phyloP scores from a whole-genome alignment of 2,888 invertebrate species.

The Therioaphis trifolii region DNA sequence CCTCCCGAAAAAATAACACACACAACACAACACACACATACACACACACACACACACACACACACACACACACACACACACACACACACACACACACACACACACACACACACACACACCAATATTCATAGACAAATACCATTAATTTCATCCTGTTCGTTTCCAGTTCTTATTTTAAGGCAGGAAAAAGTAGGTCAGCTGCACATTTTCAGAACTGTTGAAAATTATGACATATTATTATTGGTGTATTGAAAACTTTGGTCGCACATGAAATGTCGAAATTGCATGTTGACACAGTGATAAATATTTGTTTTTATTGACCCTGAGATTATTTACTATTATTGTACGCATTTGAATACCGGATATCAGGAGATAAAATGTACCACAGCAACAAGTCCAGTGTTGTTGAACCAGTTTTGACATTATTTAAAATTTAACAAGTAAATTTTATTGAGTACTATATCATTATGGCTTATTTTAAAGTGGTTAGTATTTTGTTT shows the following conservation, averaged over 20 bases:
- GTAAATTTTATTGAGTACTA: slow-evolving; percentile 11
- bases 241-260: slow-evolving; percentile 37
- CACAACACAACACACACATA: too few species aligned
- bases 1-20: slow-evolving; percentile 58
- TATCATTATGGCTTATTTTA: slow-evolving; percentile 33
- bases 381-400: slow-evolving; percentile 14
- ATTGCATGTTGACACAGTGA: slow-evolving; percentile 15
- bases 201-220: slow-evolving; percentile 36
- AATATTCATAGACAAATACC: slow-evolving; percentile 61
- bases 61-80: slow-evolving; percentile 24
- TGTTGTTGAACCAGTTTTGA: slow-evolving; percentile 40
- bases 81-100: slow-evolving; percentile 14
- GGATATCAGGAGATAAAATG: slow-evolving; percentile 54
- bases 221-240: slow-evolving; percentile 48
- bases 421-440: slow-evolving; percentile 17
- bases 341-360: slow-evolving; percentile 47
- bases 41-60: too few species aligned
- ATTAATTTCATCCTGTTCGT: slow-evolving; percentile 60
- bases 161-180: slow-evolving; percentile 51
- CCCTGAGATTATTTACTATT: slow-evolving; percentile 30
- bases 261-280: slow-evolving; percentile 16
- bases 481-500: neutral
- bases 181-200: slow-evolving; percentile 44
- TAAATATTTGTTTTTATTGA: slow-evolving; percentile 50
- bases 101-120: slow-evolving; percentile 9